Evolutionary conservation across 2,797 vertebrate species (phyloP), one percentile per base, ranked within the genome.

Genomic region (Miichthys miiuy): DNA sequence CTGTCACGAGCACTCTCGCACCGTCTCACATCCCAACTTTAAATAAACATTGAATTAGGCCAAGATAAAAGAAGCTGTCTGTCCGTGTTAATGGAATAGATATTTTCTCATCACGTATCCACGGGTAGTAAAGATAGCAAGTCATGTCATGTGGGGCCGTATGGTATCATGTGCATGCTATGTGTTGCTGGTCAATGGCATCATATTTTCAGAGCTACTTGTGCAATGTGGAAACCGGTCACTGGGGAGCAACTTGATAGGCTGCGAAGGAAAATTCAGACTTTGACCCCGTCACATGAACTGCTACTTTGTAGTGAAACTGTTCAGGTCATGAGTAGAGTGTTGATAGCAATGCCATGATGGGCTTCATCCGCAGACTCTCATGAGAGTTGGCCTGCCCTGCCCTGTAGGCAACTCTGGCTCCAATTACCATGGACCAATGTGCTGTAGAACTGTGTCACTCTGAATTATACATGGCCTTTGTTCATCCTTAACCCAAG

Each of bases 401-500:
- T 79, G 82, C 78, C 90, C 89, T 63, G 81, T 70, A 76, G 89
- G 91, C 92, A 82, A 71, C 77, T 89, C 74, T 84, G 88, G 90
- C 87, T 94, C 90, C 86, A 89, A 83, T 94, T 93, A 91, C 91
- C 79, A 83, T 56, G 81, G 80, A 38, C 88, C 92, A 89, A 80
- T 84, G 88, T 91, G 91, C 85, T 60, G 34, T 85, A 84, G 92
- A 93, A 92, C 85, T 85, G 91, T 94, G 90, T 92, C 88, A 79
- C 76, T 87, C 77, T 95, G 84, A 94, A 96, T 95, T 94, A 96
- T 95, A 84, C 77, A 96, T 95, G 90, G 80, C 82, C 81, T 94
- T 94, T 96, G 95, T 95, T 93, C 87, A 89, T 91, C 88, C 91
- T 94, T 94, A 95, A 95, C 94, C 94, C 91, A 94, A 86, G 92